Evolutionary conservation across 2,113 vertebrate species (phyloP).

Genomic region (Daboia siamensis): DNA sequence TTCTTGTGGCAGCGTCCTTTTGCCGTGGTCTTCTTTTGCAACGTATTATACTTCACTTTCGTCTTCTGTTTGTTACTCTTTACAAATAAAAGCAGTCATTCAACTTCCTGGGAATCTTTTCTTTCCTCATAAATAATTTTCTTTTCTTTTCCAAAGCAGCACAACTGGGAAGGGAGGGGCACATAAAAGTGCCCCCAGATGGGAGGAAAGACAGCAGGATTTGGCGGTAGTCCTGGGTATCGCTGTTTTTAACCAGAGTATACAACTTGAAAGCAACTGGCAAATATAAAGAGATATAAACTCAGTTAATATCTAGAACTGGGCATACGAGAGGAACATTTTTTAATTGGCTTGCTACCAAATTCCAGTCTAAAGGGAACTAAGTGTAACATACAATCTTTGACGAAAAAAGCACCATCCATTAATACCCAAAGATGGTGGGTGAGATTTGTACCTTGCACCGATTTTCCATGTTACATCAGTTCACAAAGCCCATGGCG

Average conservation of each 20-base stretch:
- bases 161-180: background rate
- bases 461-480: background rate
- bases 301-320: background rate
- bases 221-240: background rate
- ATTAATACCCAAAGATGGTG: background rate
- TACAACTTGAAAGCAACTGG: background rate
- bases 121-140: background rate
- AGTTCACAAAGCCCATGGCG: background rate
- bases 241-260: background rate
- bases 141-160: background rate
- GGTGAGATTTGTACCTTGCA: background rate
- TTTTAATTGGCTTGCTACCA: background rate
- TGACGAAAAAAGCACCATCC: background rate
- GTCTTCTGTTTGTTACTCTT: background rate
- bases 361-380: background rate
- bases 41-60: background rate
- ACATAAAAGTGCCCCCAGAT: background rate
- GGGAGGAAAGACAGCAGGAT: background rate
- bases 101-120: conserved; percentile 12
- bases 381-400: background rate
- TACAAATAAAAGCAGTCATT: background rate
- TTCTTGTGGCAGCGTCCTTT: conserved; percentile 24
- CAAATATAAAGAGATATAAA: background rate
- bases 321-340: background rate
- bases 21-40: background rate